Base-by-base conservation (phyloP, 1,140 invertebrate genomes). In the Dysdera silvatica region DNA sequence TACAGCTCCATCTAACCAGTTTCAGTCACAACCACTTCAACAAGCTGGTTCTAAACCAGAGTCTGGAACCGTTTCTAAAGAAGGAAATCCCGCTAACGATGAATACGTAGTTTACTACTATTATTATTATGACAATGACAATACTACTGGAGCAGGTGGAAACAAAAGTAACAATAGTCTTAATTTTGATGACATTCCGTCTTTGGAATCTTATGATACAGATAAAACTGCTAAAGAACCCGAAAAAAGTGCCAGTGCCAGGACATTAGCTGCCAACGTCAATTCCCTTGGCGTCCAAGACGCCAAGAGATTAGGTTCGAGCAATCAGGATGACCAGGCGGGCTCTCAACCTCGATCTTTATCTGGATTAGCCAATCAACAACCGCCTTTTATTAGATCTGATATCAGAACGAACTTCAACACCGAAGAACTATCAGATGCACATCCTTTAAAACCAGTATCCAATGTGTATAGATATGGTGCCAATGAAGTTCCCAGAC, bases 91-190 rank as follows among this genome's bases (percentile, higher is more conserved):
- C 8, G 33, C 40, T 3, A 52, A 67, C 5, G 59, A 67, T 29
- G 59, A 66, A 16, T 62, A 62, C 24, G 65, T 67, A 10, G 52
- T 58, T 16, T 67, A 67, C n/a, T 66, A 66, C 29, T 66, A 66
- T 31, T 67, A 67, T 24, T 67, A 67, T 29, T 66, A 66, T 12
- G 52, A 67, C 23, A 52, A 67, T 35, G 65, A 67, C 20, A 61
- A 35, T 8, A 18, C 40, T 1, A 12, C 59, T 5, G 20, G 18
- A 33, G 37, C 7, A 5, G 32, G 20, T 26, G 23, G 20, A 16
- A 54, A 16, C 52, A 55, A 43, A 14, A 66, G 33, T 16, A 51
- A 35, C 26, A 66, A 61, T 26, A 66, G 32, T 12, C n/a, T 49
- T 4, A 61, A 61, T 33, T 67, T 67, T 49, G 65, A 67, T 23